Conservation (phyloP, 2,113 vertebrate genomes). For the Notothenia rossii region DNA sequence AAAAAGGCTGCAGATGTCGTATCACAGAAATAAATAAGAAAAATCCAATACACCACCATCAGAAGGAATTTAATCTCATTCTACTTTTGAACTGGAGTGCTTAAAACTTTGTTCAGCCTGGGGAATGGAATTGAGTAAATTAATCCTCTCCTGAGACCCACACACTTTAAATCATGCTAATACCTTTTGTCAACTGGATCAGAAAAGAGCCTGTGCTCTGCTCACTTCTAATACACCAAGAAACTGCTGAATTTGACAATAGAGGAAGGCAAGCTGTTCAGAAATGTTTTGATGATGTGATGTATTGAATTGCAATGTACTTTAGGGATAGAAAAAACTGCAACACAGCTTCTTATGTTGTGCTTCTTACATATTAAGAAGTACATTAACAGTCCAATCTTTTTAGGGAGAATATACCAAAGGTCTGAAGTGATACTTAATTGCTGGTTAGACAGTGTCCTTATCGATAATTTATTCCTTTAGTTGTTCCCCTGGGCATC, state of each 20-base stretch:
- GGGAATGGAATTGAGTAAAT: slow-evolving; percentile 53
- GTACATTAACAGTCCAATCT: neutral
- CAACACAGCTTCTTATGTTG: neutral
- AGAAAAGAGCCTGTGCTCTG: slow-evolving; percentile 24
- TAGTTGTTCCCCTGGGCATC: slow-evolving; percentile 14
- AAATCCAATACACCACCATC: slow-evolving; percentile 56
- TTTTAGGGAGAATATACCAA: neutral
- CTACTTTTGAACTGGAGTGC: slow-evolving; percentile 39
- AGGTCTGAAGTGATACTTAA: neutral
- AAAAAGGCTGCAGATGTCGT: slow-evolving; percentile 30
- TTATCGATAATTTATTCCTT: slow-evolving; percentile 21
- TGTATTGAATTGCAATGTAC: neutral
- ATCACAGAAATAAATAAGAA: slow-evolving; percentile 40
- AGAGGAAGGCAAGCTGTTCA: neutral
- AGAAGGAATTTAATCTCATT: slow-evolving; percentile 57
- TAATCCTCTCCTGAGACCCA: slow-evolving; percentile 54
- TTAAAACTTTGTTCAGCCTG: slow-evolving; percentile 39
- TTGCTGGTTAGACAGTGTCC: neutral
- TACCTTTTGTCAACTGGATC: slow-evolving; percentile 62
- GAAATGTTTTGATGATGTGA: slow-evolving; percentile 11
- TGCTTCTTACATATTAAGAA: neutral
- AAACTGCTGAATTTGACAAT: slow-evolving; percentile 26
- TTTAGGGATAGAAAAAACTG: neutral
- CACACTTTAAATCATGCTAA: slow-evolving; percentile 61
- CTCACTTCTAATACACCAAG: slow-evolving; percentile 14